Evolutionary conservation across 2,797 vertebrate species (phyloP), one percentile per base, ranked within the genome.

Genomic region (Xiphophorus birchmanni): DNA sequence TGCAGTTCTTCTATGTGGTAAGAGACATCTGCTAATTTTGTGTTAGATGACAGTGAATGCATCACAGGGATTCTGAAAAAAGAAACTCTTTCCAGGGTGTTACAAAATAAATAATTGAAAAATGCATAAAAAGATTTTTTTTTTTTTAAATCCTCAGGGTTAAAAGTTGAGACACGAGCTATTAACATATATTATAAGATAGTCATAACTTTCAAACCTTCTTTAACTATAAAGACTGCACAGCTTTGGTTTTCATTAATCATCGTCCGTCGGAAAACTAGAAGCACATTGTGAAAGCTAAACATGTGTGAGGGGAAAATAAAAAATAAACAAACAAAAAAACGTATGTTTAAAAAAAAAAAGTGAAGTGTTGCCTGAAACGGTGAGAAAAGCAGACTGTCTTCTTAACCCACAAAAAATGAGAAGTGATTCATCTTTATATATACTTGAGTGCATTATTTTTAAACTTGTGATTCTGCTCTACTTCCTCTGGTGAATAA

Each of bases 1-100:
- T 95, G 94, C 94, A 95, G 80, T 96, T 96, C 92, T 94, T 87
- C 91, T 95, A 95, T 7, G 81, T 92, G 94, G 95, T 96, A 63
- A 86, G 96, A 94, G 69, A 48, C 67, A 12, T 45, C 69, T 72
- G 23, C 67, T 71, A 26, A 8, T n/a, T 45, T 42, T n/a, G 23
- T 45, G 3, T 29, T 72, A 3, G 42, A 72, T 3, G 5, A 29
- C 42, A 45, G 58, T 35, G 40, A 23, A 21, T 40, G 26, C 26
- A 15, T 40, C 3, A 42, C 58, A 47, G 15, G 26, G 40, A 42
- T 52, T 12, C 23, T 58, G 48, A 48, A 12, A 32, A 65, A 37
- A 65, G 13, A 7, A 58, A 48, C 29, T 23, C 12, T 10, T 48
- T 48, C 23, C 40, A n/a, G 67, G 42, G 23, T n/a, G 23, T 45